These are phyloP conservation scores for Tokudaia tokunoshimensis DNA, from an alignment of 2,797 vertebrate species.

Conservation along the genomic window DNA sequence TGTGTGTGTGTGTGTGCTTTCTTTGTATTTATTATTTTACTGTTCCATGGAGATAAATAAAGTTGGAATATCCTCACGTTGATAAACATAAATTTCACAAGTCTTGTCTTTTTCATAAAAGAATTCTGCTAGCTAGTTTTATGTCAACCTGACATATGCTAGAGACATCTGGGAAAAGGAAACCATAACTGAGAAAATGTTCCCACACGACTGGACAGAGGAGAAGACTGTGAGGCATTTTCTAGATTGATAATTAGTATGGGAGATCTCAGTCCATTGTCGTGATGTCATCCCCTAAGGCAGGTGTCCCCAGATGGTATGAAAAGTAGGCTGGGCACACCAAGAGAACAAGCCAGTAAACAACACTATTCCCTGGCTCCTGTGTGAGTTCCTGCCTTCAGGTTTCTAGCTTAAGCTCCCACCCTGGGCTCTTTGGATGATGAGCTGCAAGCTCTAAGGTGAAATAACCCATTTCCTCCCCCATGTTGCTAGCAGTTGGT, in stretches of 20 bases:
- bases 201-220: neutral
- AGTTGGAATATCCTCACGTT: neutral
- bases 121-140: neutral
- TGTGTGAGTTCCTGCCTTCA: neutral
- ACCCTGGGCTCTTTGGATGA: neutral
- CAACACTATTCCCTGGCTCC: neutral
- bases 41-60: conserved; percentile 59
- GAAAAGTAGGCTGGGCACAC: neutral
- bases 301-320: neutral
- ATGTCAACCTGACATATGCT: neutral
- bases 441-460: neutral
- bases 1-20: neutral
- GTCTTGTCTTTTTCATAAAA: neutral
- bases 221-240: neutral
- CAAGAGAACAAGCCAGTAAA: neutral
- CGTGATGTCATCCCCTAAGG: neutral
- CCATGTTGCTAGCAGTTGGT: neutral
- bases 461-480: neutral
- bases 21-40: neutral
- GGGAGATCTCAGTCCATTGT: neutral
- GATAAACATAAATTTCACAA: neutral
- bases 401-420: neutral
- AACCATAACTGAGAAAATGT: neutral
- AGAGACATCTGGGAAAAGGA: neutral
- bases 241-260: neutral